Conservation (phyloP, 2,888 invertebrate genomes). For the Aspidiotus rigidus region DNA sequence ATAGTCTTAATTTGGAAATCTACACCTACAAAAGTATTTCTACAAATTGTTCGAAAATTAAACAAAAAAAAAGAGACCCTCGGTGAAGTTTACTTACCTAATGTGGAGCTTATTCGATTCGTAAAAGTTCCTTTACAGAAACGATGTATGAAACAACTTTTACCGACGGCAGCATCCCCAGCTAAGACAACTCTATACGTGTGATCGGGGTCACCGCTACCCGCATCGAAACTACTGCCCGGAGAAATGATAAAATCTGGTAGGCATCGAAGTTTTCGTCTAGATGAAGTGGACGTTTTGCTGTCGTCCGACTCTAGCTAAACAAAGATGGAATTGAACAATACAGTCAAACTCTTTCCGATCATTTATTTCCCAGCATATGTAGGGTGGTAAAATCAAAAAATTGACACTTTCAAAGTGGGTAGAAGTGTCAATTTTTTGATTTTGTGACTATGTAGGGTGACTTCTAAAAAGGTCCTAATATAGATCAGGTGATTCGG, state of each 20-base stretch:
- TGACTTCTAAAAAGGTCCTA: too few relatives aligned
- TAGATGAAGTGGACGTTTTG: constrained; percentile 7
- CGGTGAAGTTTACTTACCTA: constrained; percentile 43
- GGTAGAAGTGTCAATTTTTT: too few relatives aligned
- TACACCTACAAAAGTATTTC: constrained; percentile 43
- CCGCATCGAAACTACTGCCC: constrained; percentile 33
- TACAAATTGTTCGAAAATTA: too few relatives aligned
- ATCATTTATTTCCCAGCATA: too few relatives aligned
- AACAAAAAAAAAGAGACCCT: too few relatives aligned
- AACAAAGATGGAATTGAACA: too few relatives aligned
- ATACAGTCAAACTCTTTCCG: too few relatives aligned
- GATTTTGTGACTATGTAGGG: too few relatives aligned
- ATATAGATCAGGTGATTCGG: too few relatives aligned
- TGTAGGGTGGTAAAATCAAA: too few relatives aligned
- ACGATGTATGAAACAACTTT: constrained; percentile 52
- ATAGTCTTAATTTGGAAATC: constrained; percentile 52
- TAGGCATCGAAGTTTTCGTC: constrained; percentile 10
- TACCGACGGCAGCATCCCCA: constrained; percentile 55
- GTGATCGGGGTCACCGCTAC: constrained; percentile 45
- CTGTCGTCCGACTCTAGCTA: constrained; percentile 28
- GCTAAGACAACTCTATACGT: constrained; percentile 54
- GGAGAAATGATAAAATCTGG: constrained; percentile 22
- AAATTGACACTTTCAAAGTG: too few relatives aligned
- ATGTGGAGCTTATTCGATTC: constrained; percentile 49
- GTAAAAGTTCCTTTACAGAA: constrained; percentile 51